Evolutionary conservation across 2,797 vertebrate species (phyloP).

Genomic region (Enteromius radiatus): DNA sequence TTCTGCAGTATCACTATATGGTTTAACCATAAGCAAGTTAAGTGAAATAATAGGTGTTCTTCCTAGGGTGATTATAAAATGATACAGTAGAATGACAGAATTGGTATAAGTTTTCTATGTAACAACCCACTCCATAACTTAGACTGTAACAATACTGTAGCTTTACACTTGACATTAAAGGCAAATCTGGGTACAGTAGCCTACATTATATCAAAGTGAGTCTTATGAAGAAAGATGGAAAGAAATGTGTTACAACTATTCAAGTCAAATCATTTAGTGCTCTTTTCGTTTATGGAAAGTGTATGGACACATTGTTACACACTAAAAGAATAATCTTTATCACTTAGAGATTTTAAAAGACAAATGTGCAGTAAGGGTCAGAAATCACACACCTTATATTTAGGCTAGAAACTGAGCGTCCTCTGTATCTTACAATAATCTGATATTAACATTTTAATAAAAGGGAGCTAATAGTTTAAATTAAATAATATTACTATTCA

Average conservation of each 20-base stretch:
- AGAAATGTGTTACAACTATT: neutral
- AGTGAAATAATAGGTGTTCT: neutral
- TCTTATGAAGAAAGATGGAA: neutral
- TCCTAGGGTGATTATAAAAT: neutral
- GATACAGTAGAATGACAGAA: neutral
- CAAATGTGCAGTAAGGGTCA: neutral
- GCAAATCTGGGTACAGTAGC: neutral
- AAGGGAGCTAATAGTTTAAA: neutral
- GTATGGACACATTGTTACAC: neutral
- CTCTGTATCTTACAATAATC: neutral
- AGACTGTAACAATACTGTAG: neutral
- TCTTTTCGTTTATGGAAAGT: neutral
- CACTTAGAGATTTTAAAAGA: neutral
- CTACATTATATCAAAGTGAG: neutral
- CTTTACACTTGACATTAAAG: neutral
- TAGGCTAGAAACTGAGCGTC: slow-evolving; percentile 5
- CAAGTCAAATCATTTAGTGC: neutral
- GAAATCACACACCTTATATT: neutral
- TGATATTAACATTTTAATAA: neutral
- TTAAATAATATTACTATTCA: neutral
- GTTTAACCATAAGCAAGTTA: neutral
- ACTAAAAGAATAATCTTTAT: neutral
- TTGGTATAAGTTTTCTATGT: neutral
- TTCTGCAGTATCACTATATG: neutral
- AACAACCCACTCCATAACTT: neutral